Percentiles rank a stretch among this genome's conserved stretches.
Conservation (phyloP, 2,113 vertebrate genomes). For the Pica pica region DNA sequence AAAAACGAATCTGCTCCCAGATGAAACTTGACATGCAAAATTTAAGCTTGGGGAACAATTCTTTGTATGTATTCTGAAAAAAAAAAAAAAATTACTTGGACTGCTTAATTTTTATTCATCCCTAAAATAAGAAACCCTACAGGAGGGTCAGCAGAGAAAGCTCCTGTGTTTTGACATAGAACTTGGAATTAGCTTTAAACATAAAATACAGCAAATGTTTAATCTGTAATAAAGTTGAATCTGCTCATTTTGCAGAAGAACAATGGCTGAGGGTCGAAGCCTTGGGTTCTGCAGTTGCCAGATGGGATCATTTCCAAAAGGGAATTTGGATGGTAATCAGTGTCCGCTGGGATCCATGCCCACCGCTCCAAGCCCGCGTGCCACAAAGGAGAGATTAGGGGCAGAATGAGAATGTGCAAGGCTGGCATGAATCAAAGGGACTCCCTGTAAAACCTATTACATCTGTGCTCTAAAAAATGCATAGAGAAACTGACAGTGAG, state of each 20-base stretch:
- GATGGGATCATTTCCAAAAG: slow-evolving; percentile 56
- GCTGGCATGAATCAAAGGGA: slow-evolving; percentile 61
- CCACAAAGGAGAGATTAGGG: slow-evolving; percentile 66
- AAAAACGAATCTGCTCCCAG: slow-evolving; percentile 50
- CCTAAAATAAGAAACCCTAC: background rate
- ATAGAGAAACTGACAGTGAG: slow-evolving; percentile 55
- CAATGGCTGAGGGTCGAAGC: slow-evolving; percentile 39
- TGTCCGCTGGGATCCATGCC: slow-evolving; percentile 59
- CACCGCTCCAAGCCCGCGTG: background rate
- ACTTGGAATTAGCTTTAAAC: slow-evolving; percentile 15
- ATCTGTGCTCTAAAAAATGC: slow-evolving; percentile 47
- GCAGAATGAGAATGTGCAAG: slow-evolving; percentile 62
- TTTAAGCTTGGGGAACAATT: slow-evolving; percentile 43
- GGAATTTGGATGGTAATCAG: slow-evolving; percentile 63
- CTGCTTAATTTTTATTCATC: slow-evolving; percentile 29
- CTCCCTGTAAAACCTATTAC: slow-evolving; percentile 63
- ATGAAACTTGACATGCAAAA: slow-evolving; percentile 55
- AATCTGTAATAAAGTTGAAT: slow-evolving; percentile 49
- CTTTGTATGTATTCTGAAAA: background rate
- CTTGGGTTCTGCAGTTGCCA: slow-evolving; percentile 45
- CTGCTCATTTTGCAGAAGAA: slow-evolving; percentile 48
- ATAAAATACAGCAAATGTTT: slow-evolving; percentile 33
- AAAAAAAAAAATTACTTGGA: background rate
- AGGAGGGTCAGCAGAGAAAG: slow-evolving; percentile 7
- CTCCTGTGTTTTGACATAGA: slow-evolving; percentile 28